These are phyloP conservation scores for Oryzias javanicus DNA, from an alignment of 2,113 vertebrate genomes.

Conservation along the genomic window DNA sequence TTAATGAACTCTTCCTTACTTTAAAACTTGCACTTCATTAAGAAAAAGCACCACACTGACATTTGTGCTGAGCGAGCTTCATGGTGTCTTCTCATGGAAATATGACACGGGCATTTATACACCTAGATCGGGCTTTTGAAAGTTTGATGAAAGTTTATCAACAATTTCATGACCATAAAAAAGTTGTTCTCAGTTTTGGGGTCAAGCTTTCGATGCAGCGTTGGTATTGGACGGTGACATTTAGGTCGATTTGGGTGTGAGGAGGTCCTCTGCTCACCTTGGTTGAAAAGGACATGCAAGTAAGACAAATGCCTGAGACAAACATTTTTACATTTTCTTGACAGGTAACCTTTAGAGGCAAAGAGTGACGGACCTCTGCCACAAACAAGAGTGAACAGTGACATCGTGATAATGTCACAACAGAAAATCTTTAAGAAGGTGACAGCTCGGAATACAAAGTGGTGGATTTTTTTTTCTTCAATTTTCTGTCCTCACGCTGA, in stretches of 20 bases:
- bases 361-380: conserved; percentile 23
- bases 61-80: conserved; percentile 26
- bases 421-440: not conserved
- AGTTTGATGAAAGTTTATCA: too few species aligned
- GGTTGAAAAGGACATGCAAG: not conserved
- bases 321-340: conserved; percentile 16
- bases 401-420: conserved; percentile 11
- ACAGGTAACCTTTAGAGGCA: conserved; percentile 35
- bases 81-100: not conserved
- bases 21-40: conserved; percentile 51
- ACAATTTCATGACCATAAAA: too few species aligned
- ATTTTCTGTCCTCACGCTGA: not conserved
- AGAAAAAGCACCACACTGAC: conserved; percentile 15
- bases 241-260: not conserved
- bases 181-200: too few species aligned
- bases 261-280: not conserved
- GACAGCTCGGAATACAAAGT: conserved; percentile 1
- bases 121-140: not conserved
- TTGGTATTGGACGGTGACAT: not conserved
- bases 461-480: conserved; percentile 8
- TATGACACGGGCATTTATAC: conserved; percentile 12
- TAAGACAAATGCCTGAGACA: conserved; percentile 6
- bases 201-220: too few species aligned
- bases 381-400: conserved; percentile 3
- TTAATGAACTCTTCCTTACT: too few species aligned